phyloP scores from a whole-genome alignment of 2,113 vertebrate genomes.

The Oncorhynchus gorbuscha region DNA sequence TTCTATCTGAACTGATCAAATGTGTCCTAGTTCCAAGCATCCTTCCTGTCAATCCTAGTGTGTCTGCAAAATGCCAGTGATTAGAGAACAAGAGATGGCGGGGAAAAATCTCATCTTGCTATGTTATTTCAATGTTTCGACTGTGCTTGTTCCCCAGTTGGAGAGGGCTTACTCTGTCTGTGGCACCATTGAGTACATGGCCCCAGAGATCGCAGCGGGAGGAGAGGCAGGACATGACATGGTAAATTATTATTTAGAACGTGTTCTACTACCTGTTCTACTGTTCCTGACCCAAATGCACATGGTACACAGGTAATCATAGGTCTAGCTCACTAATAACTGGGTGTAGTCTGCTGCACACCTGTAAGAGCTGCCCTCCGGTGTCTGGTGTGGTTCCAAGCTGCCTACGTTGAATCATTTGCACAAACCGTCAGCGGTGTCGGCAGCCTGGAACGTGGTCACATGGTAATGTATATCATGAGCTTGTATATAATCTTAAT shows the following conservation, averaged over 20 bases:
- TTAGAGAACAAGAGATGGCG: not conserved
- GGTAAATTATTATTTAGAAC: constrained; percentile 66
- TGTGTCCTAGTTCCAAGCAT: too few species aligned
- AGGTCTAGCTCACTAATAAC: not conserved
- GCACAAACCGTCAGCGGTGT: too few species aligned
- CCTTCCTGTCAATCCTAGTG: too few species aligned
- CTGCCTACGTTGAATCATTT: too few species aligned
- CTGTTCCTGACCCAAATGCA: not conserved
- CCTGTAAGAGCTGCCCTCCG: constrained; percentile 18
- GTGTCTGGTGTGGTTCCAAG: not conserved
- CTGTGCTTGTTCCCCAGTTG: constrained; percentile 60
- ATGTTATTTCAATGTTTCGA: not conserved
- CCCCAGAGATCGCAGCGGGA: constrained; percentile 94
- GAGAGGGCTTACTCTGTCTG: constrained; percentile 96
- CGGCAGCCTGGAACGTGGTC: too few species aligned
- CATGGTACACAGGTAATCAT: not conserved
- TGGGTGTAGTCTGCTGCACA: not conserved
- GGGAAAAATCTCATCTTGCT: not conserved
- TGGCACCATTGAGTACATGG: constrained; percentile 98
- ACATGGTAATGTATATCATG: not conserved
- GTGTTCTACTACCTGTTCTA: not conserved
- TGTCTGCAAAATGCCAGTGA: not conserved
- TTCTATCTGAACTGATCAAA: too few species aligned
- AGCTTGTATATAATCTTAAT: not conserved
- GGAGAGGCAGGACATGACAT: constrained; percentile 95